A percentile compares a stretch with the other conserved stretches of the same genome.
phyloP scores from a whole-genome alignment of 2,113 vertebrate species.

The Chauna torquata region DNA sequence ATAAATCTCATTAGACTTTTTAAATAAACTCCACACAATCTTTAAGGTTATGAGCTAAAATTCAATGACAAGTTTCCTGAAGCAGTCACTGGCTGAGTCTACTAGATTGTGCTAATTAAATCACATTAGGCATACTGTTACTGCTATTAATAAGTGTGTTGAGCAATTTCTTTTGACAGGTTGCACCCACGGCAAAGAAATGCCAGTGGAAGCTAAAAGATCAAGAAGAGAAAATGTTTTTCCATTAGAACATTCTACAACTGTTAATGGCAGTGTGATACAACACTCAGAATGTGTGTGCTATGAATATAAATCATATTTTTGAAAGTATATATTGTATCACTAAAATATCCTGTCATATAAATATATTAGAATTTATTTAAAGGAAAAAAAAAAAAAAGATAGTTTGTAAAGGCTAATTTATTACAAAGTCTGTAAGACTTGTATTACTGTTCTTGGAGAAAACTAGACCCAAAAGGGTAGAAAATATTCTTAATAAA shows the following conservation, averaged over 20 bases:
- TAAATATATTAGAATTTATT: background rate
- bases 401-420: accelerated
- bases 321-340: background rate
- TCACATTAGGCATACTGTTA: constrained; percentile 35
- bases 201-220: background rate
- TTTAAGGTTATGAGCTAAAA: background rate
- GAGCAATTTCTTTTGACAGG: constrained; percentile 6
- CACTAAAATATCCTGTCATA: background rate
- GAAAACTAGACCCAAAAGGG: background rate
- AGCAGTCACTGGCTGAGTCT: background rate
- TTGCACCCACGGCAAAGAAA: background rate
- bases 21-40: background rate
- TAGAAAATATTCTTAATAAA: background rate
- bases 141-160: background rate
- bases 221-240: background rate
- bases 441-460: background rate
- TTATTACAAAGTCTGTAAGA: background rate
- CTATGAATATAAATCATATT: background rate
- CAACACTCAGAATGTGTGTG: background rate
- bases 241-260: background rate
- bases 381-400: background rate
- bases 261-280: background rate
- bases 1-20: background rate
- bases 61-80: background rate
- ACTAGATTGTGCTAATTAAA: constrained; percentile 25